Conservation (phyloP, 2,113 vertebrate species). For the Cacatua alba region DNA sequence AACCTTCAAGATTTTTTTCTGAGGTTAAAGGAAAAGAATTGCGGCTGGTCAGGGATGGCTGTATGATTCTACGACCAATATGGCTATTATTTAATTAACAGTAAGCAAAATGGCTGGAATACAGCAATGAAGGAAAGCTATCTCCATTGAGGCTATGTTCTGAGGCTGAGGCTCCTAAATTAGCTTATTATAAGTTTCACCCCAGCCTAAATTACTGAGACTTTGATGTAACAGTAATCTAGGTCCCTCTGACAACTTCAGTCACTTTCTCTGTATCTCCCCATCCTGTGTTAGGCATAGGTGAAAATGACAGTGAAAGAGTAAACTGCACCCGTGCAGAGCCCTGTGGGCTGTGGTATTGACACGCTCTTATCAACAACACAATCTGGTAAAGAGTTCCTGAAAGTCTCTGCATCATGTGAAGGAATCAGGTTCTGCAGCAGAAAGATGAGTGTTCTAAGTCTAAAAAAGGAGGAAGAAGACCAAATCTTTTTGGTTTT, state of each 20-base stretch:
- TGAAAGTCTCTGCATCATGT: slow-evolving; percentile 14
- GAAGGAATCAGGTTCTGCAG: not conserved
- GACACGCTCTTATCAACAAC: not conserved
- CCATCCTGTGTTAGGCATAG: not conserved
- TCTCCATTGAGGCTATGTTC: not conserved
- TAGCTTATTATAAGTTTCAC: not conserved
- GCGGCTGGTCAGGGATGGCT: not conserved
- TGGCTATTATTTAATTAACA: not conserved
- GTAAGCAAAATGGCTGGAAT: not conserved
- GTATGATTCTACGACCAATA: not conserved
- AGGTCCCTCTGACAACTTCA: not conserved
- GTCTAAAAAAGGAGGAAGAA: not conserved
- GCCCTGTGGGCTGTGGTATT: not conserved
- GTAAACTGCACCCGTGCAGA: not conserved
- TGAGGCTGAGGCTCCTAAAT: not conserved
- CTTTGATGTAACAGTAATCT: not conserved
- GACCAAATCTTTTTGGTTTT: not conserved
- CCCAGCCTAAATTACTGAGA: not conserved
- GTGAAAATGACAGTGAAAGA: not conserved
- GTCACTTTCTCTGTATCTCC: not conserved
- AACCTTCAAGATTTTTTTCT: not conserved
- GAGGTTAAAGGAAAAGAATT: not conserved
- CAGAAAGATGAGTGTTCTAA: not conserved
- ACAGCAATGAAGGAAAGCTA: not conserved
- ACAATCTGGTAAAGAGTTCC: slow-evolving; percentile 9